Evolutionary conservation across 53 echinoderm and acorn worm genomes (phyloP).

Genomic region (Temnopleurus reevesii): DNA sequence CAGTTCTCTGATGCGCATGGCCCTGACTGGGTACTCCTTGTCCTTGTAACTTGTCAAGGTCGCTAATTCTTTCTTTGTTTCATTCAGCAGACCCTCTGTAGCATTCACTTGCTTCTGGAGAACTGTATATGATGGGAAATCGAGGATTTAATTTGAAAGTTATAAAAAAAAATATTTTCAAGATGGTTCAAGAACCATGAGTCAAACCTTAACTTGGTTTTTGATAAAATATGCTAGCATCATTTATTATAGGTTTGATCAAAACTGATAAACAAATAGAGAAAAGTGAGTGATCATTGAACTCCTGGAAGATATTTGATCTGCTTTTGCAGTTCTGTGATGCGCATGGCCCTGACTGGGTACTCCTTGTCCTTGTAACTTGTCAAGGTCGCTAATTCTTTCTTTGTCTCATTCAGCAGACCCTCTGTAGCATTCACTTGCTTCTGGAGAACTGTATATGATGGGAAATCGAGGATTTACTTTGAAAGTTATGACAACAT

Average conservation of each 20-base stretch:
- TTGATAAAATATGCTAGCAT: too few relatives aligned
- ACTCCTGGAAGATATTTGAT: constrained; percentile 66
- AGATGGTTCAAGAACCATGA: too few relatives aligned
- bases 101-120: constrained; percentile 74
- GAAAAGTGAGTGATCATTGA: too few relatives aligned
- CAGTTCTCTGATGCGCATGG: constrained; percentile 91
- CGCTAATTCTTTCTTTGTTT: constrained; percentile 74
- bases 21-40: constrained; percentile 96
- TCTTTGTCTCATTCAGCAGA: constrained; percentile 60
- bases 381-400: constrained; percentile 70
- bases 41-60: constrained; percentile 89
- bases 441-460: constrained; percentile 66
- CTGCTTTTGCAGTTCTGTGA: constrained; percentile 80
- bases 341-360: constrained; percentile 88
- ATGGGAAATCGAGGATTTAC: too few relatives aligned
- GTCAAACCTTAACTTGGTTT: too few relatives aligned
- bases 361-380: constrained; percentile 96
- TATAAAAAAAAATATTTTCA: too few relatives aligned
- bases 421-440: constrained; percentile 65
- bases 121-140: constrained; percentile 41
- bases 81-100: constrained; percentile 61
- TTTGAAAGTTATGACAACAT: too few relatives aligned
- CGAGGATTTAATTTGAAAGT: too few relatives aligned
- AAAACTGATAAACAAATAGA: too few relatives aligned
- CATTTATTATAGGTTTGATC: too few relatives aligned